Evolutionary conservation across 2,113 vertebrate species (phyloP).

Genomic region (Pampusana beccarii): DNA sequence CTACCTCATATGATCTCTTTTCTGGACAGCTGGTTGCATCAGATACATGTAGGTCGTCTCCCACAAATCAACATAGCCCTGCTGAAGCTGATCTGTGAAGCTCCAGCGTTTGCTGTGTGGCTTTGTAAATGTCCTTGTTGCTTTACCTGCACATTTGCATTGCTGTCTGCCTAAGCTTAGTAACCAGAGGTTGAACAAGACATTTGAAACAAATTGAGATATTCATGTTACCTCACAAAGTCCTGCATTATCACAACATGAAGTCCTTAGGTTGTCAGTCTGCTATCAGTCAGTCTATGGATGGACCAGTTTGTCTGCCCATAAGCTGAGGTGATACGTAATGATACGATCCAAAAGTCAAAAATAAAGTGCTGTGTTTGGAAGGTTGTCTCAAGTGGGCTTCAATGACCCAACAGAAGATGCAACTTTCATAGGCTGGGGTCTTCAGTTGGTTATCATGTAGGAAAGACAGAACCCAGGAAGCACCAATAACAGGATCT

Average conservation of each 20-base stretch:
- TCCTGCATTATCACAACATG: background rate
- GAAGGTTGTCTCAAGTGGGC: background rate
- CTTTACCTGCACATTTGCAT: background rate
- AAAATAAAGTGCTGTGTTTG: background rate
- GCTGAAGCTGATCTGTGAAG: background rate
- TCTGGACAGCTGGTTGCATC: background rate
- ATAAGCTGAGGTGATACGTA: background rate
- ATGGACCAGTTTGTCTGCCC: background rate
- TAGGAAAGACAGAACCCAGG: background rate
- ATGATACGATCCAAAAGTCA: background rate
- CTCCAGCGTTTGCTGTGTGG: background rate
- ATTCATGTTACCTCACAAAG: background rate
- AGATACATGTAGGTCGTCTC: background rate
- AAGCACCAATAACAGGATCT: background rate
- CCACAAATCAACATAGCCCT: background rate
- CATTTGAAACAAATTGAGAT: background rate
- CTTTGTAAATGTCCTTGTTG: background rate
- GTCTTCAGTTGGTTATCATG: background rate
- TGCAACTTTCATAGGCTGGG: background rate
- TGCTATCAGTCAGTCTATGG: background rate
- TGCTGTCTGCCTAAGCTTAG: background rate
- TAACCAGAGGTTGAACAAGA: background rate
- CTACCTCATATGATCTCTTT: background rate
- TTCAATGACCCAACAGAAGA: background rate
- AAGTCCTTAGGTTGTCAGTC: background rate